Evolutionary conservation across 2,888 invertebrate genomes (phyloP).

Genomic region (Malthinus flaveolus): DNA sequence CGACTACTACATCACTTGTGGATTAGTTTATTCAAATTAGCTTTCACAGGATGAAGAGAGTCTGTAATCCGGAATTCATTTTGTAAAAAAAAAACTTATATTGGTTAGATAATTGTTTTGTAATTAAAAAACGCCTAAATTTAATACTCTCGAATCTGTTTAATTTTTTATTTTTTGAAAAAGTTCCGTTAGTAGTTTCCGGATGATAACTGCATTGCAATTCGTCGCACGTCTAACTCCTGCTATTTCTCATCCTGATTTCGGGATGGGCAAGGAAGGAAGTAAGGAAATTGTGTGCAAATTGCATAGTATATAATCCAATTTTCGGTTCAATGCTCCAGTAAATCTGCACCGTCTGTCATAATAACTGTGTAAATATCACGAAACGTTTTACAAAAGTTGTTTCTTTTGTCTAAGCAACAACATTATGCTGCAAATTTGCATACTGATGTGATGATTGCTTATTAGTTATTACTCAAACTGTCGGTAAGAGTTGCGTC

Average conservation of each 20-base stretch:
- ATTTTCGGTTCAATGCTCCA: constrained; percentile 35
- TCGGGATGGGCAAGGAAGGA: constrained; percentile 38
- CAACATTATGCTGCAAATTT: constrained; percentile 36
- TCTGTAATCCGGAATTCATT: too few species aligned
- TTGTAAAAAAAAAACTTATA: too few species aligned
- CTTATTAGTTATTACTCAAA: too few species aligned
- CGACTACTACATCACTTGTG: too few species aligned
- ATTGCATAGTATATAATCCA: constrained; percentile 41
- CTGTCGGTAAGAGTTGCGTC: too few species aligned
- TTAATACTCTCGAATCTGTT: constrained; percentile 20
- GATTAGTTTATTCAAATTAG: too few species aligned
- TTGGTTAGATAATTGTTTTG: too few species aligned
- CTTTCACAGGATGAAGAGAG: too few species aligned
- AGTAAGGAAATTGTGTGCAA: constrained; percentile 43
- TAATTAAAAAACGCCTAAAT: constrained; percentile 8
- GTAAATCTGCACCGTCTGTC: constrained; percentile 34
- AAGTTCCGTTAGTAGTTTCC: constrained; percentile 19
- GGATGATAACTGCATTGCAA: constrained; percentile 29
- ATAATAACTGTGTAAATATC: constrained; percentile 35
- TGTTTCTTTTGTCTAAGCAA: constrained; percentile 10
- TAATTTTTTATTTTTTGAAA: constrained; percentile 18
- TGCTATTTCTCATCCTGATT: constrained; percentile 37
- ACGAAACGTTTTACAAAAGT: constrained; percentile 25
- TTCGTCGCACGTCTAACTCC: constrained; percentile 31
- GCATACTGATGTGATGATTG: constrained; percentile 33